Evolutionary conservation across 1,140 invertebrate species (phyloP), one percentile per base, ranked within the genome.

Genomic region (Drosophila orosa): DNA sequence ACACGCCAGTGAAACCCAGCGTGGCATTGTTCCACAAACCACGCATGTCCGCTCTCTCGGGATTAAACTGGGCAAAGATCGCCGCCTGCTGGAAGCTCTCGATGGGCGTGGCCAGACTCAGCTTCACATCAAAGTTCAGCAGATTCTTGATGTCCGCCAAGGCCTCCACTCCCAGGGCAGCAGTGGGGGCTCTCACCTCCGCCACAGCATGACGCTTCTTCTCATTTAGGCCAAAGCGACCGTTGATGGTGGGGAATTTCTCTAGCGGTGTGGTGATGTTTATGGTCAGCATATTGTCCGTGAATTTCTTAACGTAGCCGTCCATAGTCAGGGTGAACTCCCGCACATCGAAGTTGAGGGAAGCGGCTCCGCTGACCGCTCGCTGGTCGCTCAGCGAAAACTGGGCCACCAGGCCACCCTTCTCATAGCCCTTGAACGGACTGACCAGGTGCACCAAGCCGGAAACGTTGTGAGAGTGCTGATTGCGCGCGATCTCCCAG

Each of bases 1-100:
- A 96, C 39, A 95, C 94, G 33, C 95, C 96, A 3, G 94, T 94
- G 73, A 97, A 96, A 27, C 96, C 96, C 33, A 95, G 92, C 3
- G 95, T 94, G 72, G 96, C 93, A n/a, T 94, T 94, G 55, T 96
- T 96, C 93, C 95, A 97, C 17, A 94, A 94, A 3, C 95, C 91
- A 39, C 96, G 92, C 79, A 96, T 95, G 80, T 97, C 95, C 8
- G 95, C 93, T 2, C 75, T 71, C 13, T 85, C 82, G 2, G 77
- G 37, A 31, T 90, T 80, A 0, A 92, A 44, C 54, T 91, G 84
- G 5, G 78, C 91, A 7, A 91, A 61, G 0, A 91, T 0, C 12
- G 96, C 92, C 1, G 95, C 92, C 74, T 94, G 93, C 63, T 94
- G 94, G 9, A 96, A 90, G 42, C 94, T 92, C 50, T 95, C 95